Evolutionary conservation across 2,888 invertebrate species (phyloP).

Genomic region (Taenaris catops): DNA sequence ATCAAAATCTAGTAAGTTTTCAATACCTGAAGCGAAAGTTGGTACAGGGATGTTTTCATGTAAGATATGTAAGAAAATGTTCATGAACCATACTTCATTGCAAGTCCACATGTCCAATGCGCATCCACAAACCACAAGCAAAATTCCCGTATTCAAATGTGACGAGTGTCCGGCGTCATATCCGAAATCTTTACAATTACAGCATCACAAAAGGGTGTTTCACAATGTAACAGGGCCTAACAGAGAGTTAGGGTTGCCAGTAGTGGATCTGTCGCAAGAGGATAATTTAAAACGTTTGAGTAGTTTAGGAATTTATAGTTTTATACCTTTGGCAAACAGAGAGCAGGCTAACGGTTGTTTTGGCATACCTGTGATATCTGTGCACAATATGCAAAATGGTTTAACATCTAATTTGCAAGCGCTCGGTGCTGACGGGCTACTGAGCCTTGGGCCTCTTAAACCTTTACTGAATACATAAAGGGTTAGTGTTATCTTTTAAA

Average conservation of each 20-base stretch:
- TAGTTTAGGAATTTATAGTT: slow-evolving; percentile 85
- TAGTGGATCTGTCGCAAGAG: slow-evolving; percentile 85
- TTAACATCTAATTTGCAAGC: slow-evolving; percentile 78
- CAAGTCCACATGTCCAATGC: slow-evolving; percentile 59
- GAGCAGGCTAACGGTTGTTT: slow-evolving; percentile 82
- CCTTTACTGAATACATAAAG: slow-evolving; percentile 68
- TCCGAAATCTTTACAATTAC: slow-evolving; percentile 84
- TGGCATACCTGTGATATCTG: slow-evolving; percentile 85
- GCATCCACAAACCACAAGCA: slow-evolving; percentile 47
- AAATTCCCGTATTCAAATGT: slow-evolving; percentile 77
- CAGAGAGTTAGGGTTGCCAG: slow-evolving; percentile 84
- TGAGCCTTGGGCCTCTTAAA: slow-evolving; percentile 86
- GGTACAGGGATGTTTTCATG: slow-evolving; percentile 60
- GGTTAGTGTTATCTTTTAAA: slow-evolving; percentile 2
- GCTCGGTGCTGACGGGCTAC: slow-evolving; percentile 84
- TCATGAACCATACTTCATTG: slow-evolving; percentile 57
- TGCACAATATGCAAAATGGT: slow-evolving; percentile 82
- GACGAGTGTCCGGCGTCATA: slow-evolving; percentile 87
- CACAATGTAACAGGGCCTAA: slow-evolving; percentile 66
- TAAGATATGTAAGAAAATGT: slow-evolving; percentile 69
- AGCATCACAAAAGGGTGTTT: slow-evolving; percentile 75
- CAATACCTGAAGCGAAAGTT: slow-evolving; percentile 64
- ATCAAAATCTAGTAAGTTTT: slow-evolving; percentile 61
- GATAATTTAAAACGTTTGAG: slow-evolving; percentile 82
- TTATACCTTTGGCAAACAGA: slow-evolving; percentile 85